Evolutionary conservation across 2,113 vertebrate species (phyloP).

Genomic region (Lucifuga dentata): DNA sequence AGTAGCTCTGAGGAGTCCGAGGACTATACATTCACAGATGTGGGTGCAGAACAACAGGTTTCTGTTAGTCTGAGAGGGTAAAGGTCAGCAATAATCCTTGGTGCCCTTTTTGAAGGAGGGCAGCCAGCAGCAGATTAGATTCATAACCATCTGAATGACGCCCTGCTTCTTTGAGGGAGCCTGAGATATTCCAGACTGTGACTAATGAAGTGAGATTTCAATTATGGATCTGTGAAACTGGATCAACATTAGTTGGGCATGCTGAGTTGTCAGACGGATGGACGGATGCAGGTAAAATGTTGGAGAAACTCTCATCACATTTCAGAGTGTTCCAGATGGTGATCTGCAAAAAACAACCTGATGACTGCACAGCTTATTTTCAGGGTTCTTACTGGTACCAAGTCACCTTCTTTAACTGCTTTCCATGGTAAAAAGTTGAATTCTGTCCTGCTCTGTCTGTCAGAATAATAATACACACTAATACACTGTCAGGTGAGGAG

Average conservation of each 20-base stretch:
- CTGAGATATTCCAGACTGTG: neutral
- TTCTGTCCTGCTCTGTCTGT: too few relatives aligned
- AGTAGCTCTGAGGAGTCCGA: neutral
- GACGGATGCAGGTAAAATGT: neutral
- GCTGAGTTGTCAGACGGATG: neutral
- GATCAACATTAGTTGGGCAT: neutral
- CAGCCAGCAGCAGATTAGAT: neutral
- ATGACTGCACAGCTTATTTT: too few relatives aligned
- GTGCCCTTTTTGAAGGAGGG: neutral
- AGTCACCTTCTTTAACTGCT: too few relatives aligned
- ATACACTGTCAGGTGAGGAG: too few relatives aligned
- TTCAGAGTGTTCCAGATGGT: neutral
- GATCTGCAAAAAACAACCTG: neutral
- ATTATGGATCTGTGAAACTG: constrained; percentile 12
- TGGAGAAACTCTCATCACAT: constrained; percentile 1
- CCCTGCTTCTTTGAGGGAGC: neutral
- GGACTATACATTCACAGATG: neutral
- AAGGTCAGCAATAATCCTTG: neutral
- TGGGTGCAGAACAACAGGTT: neutral
- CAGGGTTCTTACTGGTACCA: too few relatives aligned
- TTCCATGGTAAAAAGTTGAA: too few relatives aligned
- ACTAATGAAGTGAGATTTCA: neutral
- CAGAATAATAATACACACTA: too few relatives aligned
- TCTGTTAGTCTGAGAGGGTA: neutral
- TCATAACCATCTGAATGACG: constrained; percentile 1